Conservation (phyloP, 2,797 vertebrate species). For the Adelosebastes latens region DNA sequence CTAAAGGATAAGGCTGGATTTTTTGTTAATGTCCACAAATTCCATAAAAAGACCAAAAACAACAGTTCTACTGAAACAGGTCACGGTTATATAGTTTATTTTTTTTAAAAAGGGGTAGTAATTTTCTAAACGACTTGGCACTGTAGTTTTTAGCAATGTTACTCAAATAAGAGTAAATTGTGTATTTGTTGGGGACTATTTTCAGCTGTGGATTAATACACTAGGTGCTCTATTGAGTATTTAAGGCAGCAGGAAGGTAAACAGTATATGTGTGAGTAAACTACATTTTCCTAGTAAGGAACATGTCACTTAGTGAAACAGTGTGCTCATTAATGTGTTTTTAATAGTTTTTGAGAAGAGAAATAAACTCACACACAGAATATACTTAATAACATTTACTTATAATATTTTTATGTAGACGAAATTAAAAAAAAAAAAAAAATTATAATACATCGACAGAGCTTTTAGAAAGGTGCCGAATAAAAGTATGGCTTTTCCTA, state of each 20-base stretch:
- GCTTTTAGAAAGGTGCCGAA: too few species aligned
- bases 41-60: neutral
- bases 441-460: too few species aligned
- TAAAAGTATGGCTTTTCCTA: too few species aligned
- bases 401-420: too few species aligned
- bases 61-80: neutral
- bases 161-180: neutral
- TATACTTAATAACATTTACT: too few species aligned
- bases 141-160: neutral
- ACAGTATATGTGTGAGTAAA: neutral
- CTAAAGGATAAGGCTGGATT: neutral
- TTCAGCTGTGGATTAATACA: neutral
- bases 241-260: neutral
- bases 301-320: neutral
- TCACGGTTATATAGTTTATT: neutral
- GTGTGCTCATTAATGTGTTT: neutral
- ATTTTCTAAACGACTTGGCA: neutral
- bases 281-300: neutral
- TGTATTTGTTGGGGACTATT: neutral
- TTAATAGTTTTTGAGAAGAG: neutral
- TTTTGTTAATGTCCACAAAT: neutral
- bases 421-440: too few species aligned
- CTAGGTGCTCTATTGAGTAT: neutral
- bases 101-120: accelerated
- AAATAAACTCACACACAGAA: neutral